Conservation (phyloP, 2,888 invertebrate species). For the Parascotia fuliginaria region DNA sequence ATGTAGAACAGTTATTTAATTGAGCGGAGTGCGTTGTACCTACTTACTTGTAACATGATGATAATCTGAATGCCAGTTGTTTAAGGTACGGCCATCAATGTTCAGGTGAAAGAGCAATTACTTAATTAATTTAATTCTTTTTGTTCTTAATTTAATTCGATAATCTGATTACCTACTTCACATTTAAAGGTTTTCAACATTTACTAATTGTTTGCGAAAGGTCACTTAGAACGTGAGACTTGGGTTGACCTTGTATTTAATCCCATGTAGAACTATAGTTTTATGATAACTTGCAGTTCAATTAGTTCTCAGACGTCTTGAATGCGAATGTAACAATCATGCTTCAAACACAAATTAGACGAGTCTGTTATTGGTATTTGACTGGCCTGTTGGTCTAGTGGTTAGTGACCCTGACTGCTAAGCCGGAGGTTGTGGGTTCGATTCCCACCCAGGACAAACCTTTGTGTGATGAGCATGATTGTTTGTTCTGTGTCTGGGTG, state of each 20-base stretch:
- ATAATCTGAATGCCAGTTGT: slow-evolving; percentile 35
- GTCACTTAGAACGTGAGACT: slow-evolving; percentile 37
- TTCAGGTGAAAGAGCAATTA: slow-evolving; percentile 47
- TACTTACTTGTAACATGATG: slow-evolving; percentile 23
- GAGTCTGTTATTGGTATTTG: no score
- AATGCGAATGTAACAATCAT: background rate
- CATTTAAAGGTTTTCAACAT: slow-evolving; percentile 31
- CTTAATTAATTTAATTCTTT: slow-evolving; percentile 40
- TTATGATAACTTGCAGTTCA: background rate
- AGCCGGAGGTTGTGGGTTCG: no score
- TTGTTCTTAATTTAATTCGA: slow-evolving; percentile 29
- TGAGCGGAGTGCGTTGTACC: slow-evolving; percentile 19
- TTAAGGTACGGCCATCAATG: slow-evolving; percentile 39
- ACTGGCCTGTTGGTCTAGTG: no score
- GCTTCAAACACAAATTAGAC: background rate
- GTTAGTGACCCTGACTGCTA: no score
- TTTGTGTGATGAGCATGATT: no score
- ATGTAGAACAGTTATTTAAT: slow-evolving; percentile 31
- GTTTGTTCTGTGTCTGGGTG: no score
- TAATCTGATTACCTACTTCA: slow-evolving; percentile 44
- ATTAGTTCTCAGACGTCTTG: background rate
- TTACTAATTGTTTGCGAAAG: slow-evolving; percentile 41
- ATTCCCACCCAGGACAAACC: no score
- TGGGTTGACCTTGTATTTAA: slow-evolving; percentile 22
- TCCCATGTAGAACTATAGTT: slow-evolving; percentile 12